These are phyloP conservation scores for Palythoa caribaeorum DNA, from an alignment of 92 coral and sea anemone genomes.

Conservation along the genomic window DNA sequence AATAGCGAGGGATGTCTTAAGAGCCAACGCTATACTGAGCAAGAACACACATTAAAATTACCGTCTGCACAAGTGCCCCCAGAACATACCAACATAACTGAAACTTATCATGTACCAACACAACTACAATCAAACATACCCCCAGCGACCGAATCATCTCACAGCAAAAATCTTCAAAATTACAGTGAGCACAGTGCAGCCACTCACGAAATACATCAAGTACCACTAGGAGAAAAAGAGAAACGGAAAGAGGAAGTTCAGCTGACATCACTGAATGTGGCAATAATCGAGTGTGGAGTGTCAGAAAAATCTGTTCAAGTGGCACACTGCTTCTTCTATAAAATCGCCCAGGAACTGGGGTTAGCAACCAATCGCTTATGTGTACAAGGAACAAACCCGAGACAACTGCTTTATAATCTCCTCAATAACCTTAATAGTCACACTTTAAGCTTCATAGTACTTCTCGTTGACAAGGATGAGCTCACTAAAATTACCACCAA, in stretches of 20 bases:
- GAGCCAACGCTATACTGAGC: neutral
- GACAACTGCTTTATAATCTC: neutral
- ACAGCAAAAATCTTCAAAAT: no score
- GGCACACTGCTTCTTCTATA: neutral
- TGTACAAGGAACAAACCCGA: neutral
- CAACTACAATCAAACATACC: neutral
- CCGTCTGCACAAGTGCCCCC: neutral
- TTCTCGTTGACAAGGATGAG: neutral
- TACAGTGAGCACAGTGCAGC: no score
- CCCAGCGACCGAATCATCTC: neutral
- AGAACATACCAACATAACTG: neutral
- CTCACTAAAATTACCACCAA: neutral
- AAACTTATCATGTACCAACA: neutral
- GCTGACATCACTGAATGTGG: slow-evolving; percentile 8
- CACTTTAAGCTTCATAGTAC: neutral
- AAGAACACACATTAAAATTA: neutral
- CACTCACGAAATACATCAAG: neutral
- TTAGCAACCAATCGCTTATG: neutral
- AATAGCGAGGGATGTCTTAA: neutral
- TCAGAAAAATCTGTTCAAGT: neutral
- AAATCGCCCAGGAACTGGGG: neutral
- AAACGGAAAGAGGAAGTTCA: neutral
- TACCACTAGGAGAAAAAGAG: neutral
- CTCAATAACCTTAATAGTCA: neutral
- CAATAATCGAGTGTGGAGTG: slow-evolving; percentile 20